Conservation (phyloP, 2,113 vertebrate genomes). For the Zapornia atra region DNA sequence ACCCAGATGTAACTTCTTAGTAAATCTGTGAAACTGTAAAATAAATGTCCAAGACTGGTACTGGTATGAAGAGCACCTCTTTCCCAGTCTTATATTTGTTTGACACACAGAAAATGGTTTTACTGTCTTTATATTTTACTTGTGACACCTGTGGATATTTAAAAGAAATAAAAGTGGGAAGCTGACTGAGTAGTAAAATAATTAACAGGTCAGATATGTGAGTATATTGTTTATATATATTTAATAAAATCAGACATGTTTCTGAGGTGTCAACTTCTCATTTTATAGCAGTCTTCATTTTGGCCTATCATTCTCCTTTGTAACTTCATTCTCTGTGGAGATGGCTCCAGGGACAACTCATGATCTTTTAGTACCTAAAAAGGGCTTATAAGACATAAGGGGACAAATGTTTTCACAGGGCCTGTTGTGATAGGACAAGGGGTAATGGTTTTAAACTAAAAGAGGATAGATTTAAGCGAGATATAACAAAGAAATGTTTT, state of each 20-base stretch:
- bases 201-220: not conserved
- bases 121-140: slow-evolving; percentile 35
- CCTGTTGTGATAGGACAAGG: too few species aligned
- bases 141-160: not conserved
- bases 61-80: slow-evolving; percentile 44
- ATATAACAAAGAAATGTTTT: too few species aligned
- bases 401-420: too few species aligned
- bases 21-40: slow-evolving; percentile 53
- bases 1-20: slow-evolving; percentile 56
- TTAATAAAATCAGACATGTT: not conserved
- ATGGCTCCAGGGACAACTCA: too few species aligned
- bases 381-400: too few species aligned
- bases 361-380: too few species aligned
- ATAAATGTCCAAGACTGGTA: slow-evolving; percentile 38
- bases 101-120: slow-evolving; percentile 28
- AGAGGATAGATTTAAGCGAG: too few species aligned
- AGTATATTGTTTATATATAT: not conserved
- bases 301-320: not conserved
- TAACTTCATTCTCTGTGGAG: not conserved
- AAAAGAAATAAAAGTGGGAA: not conserved
- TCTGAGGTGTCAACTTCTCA: not conserved
- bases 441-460: too few species aligned
- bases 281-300: not conserved
- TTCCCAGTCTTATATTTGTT: not conserved
- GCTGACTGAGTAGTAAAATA: not conserved